Percentiles rank a stretch among this genome's conserved stretches.
Conservation (phyloP, 2,113 vertebrate species). For the Sitta europaea region DNA sequence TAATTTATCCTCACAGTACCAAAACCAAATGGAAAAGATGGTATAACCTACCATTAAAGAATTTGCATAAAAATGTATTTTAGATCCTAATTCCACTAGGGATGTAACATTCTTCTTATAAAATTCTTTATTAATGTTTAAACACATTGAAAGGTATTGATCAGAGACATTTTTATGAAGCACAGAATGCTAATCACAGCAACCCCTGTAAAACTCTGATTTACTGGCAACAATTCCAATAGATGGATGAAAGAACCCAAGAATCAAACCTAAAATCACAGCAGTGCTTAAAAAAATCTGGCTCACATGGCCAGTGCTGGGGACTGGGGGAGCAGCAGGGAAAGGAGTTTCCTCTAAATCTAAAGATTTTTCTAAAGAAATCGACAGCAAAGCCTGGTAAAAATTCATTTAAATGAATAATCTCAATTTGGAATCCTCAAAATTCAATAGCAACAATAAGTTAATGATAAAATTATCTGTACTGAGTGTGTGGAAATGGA, state of each 20-base stretch:
- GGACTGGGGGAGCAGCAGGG: conserved; percentile 3
- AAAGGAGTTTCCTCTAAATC: conserved; percentile 25
- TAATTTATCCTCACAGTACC: neutral
- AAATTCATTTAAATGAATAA: neutral
- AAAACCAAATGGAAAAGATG: neutral
- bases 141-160: conserved; percentile 14
- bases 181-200: conserved; percentile 3
- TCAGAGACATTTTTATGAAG: neutral
- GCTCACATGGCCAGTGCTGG: conserved; percentile 50
- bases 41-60: neutral
- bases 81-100: neutral
- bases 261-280: conserved; percentile 55
- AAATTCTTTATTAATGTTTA: neutral
- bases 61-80: neutral
- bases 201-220: conserved; percentile 29
- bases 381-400: neutral
- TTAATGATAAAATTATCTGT: neutral
- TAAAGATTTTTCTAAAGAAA: no score
- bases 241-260: conserved; percentile 51
- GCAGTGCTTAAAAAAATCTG: conserved; percentile 64
- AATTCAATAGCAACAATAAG: neutral
- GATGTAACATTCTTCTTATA: neutral
- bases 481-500: neutral
- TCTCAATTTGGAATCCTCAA: neutral
- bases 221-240: conserved; percentile 43